Percentiles rank a stretch among this genome's conserved stretches.
phyloP scores from a whole-genome alignment of 1,140 invertebrate genomes.

The Helicoverpa armigera region DNA sequence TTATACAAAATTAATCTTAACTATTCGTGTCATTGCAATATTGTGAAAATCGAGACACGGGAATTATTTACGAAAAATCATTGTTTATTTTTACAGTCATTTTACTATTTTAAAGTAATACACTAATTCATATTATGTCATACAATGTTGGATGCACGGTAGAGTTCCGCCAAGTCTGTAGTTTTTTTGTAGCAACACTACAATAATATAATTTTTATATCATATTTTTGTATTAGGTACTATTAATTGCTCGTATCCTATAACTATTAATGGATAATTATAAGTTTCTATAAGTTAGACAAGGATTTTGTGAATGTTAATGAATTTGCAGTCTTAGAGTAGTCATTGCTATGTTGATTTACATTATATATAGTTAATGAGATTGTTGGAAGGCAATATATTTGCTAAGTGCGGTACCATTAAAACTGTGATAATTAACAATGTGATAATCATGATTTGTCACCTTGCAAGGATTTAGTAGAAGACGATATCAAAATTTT shows the following conservation, averaged over 20 bases:
- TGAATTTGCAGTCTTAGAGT: neutral
- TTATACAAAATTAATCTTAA: slow-evolving; percentile 29
- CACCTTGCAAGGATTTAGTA: too few relatives aligned
- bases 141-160: slow-evolving; percentile 3
- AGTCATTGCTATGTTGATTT: too few relatives aligned
- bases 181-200: neutral
- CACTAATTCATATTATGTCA: neutral
- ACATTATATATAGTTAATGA: too few relatives aligned
- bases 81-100: neutral
- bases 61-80: neutral
- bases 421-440: too few relatives aligned
- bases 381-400: too few relatives aligned
- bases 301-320: neutral
- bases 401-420: too few relatives aligned
- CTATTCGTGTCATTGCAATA: neutral
- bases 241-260: slow-evolving; percentile 10
- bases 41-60: neutral
- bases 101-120: neutral
- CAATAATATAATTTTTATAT: neutral
- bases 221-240: neutral
- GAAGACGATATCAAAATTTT: too few relatives aligned
- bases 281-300: neutral
- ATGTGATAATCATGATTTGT: too few relatives aligned
- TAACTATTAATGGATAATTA: neutral
- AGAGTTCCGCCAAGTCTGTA: neutral